Conservation (phyloP, 2,113 vertebrate species). For the Fukomys damarensis region DNA sequence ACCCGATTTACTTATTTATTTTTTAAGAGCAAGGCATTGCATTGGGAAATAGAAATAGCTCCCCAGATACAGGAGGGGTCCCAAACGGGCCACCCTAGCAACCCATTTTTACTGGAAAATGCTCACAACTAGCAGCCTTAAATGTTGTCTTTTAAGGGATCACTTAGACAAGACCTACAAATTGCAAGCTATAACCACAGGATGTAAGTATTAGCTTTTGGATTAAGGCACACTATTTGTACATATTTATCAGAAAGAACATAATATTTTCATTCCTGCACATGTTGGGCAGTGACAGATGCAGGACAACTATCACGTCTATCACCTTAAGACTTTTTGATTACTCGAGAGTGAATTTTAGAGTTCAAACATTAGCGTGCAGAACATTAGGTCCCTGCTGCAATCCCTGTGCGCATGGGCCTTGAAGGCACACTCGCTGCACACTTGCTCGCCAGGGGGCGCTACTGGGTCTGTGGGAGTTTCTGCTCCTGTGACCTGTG, state of each 20-base stretch:
- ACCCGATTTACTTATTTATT: too few species aligned
- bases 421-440: background rate
- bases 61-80: too few species aligned
- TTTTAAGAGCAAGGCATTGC: too few species aligned
- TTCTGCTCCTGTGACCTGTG: background rate
- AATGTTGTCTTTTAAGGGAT: slow-evolving; percentile 13
- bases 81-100: background rate
- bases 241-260: background rate
- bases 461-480: too few species aligned
- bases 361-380: slow-evolving; percentile 34
- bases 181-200: background rate
- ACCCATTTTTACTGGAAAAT: slow-evolving; percentile 18
- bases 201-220: background rate
- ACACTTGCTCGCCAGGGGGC: too few species aligned
- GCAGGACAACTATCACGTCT: background rate
- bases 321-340: background rate
- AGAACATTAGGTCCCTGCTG: background rate
- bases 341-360: slow-evolving; percentile 25
- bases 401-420: too few species aligned
- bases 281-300: background rate
- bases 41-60: too few species aligned
- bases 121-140: background rate
- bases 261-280: background rate
- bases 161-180: background rate
- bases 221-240: background rate